Evolutionary conservation across 2,797 vertebrate genomes (phyloP).

Genomic region (Epinephelus awoara): DNA sequence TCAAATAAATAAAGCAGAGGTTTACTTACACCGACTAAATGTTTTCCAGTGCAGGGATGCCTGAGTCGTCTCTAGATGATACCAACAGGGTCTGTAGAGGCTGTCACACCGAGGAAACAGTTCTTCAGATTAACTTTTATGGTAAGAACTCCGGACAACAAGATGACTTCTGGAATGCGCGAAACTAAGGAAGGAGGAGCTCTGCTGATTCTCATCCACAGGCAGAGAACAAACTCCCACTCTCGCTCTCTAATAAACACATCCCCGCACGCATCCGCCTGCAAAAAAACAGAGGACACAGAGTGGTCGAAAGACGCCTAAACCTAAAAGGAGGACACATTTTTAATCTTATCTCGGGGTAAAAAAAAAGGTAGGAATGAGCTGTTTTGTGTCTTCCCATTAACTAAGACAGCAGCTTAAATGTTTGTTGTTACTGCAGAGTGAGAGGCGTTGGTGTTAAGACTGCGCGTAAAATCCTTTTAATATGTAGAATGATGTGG

Average conservation of each 20-base stretch:
- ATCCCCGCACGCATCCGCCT: background rate
- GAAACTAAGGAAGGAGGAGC: conserved; percentile 59
- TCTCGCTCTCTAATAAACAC: conserved; percentile 2
- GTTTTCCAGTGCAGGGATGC: background rate
- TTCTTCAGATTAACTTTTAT: conserved; percentile 3
- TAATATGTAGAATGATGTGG: background rate
- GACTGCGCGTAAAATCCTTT: background rate
- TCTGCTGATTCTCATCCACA: conserved; percentile 1
- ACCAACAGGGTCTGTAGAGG: background rate
- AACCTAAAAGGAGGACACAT: background rate
- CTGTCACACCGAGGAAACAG: background rate
- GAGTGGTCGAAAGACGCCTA: conserved; percentile 3
- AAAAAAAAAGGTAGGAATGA: conserved; percentile 48
- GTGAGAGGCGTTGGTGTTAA: background rate
- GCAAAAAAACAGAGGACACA: background rate
- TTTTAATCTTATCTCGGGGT: background rate
- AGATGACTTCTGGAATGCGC: background rate
- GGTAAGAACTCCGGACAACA: background rate
- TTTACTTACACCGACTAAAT: conserved; percentile 13
- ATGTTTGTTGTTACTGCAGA: background rate
- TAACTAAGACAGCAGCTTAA: background rate
- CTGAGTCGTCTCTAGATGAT: background rate
- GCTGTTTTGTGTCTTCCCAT: background rate
- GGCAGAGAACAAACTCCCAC: background rate
- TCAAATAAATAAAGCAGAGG: background rate